Percentiles rank a stretch among this genome's conserved stretches.
phyloP scores from a whole-genome alignment of 1,140 invertebrate species.

The Coboldia fuscipes region DNA sequence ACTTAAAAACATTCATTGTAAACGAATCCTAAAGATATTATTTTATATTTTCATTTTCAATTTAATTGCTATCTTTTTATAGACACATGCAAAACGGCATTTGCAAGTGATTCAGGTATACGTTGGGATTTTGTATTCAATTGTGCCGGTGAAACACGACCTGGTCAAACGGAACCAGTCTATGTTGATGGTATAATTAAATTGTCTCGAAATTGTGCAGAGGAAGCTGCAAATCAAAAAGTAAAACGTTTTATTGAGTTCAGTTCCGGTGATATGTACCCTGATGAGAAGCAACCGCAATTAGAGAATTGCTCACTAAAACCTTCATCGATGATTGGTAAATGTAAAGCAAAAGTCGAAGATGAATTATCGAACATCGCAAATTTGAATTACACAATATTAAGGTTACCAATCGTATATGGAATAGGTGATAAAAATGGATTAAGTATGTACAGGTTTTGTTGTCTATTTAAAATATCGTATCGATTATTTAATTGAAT shows the following conservation, averaged over 20 bases:
- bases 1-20: background rate
- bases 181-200: conserved; percentile 77
- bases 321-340: conserved; percentile 64
- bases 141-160: conserved; percentile 75
- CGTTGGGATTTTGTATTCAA: conserved; percentile 66
- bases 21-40: background rate
- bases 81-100: conserved; percentile 59
- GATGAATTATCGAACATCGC: conserved; percentile 38
- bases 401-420: conserved; percentile 72
- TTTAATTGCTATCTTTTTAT: conserved; percentile 5
- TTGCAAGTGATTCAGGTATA: conserved; percentile 28
- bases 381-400: conserved; percentile 51
- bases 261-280: conserved; percentile 60
- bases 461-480: background rate
- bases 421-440: conserved; percentile 63
- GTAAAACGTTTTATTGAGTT: conserved; percentile 61
- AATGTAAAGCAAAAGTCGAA: conserved; percentile 69
- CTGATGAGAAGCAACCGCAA: conserved; percentile 52
- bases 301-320: conserved; percentile 53
- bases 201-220: conserved; percentile 62
- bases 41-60: background rate
- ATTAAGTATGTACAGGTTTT: conserved; percentile 38
- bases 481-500: background rate
- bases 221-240: conserved; percentile 42
- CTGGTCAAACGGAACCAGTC: conserved; percentile 66